Percentiles rank a stretch among this genome's conserved stretches.
Conservation (phyloP, 2,113 vertebrate genomes). For the Lepisosteus osseus region DNA sequence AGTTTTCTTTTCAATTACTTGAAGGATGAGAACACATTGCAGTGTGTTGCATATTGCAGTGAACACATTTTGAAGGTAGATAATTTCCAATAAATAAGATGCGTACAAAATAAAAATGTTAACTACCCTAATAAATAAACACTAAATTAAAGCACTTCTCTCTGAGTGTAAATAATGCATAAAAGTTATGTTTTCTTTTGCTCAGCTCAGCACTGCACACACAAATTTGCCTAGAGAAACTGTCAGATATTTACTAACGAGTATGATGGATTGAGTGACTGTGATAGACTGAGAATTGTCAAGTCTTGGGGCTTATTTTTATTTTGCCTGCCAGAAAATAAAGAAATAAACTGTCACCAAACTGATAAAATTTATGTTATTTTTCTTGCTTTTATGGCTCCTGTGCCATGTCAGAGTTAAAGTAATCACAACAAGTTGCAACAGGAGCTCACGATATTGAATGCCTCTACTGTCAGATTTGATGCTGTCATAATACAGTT, state of each 20-base stretch:
- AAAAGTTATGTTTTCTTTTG: background rate
- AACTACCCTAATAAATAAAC: constrained; percentile 6
- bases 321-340: background rate
- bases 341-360: too few species aligned
- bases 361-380: too few species aligned
- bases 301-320: background rate
- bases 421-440: too few species aligned
- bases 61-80: constrained; percentile 22
- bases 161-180: constrained; percentile 28
- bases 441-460: too few species aligned
- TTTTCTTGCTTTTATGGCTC: too few species aligned
- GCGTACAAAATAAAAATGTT: constrained; percentile 11
- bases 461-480: too few species aligned
- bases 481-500: too few species aligned
- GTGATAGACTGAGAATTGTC: background rate
- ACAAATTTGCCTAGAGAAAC: constrained; percentile 29
- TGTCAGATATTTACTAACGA: constrained; percentile 21
- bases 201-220: constrained; percentile 9
- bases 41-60: constrained; percentile 14
- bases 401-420: too few species aligned
- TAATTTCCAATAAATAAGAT: constrained; percentile 32
- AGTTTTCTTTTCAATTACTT: too few species aligned
- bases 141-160: background rate
- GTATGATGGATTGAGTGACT: background rate
- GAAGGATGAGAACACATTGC: too few species aligned